A percentile compares a stretch with the other conserved stretches of the same genome.
phyloP scores from a whole-genome alignment of 2,113 vertebrate species.

The Zosterops pallidus region DNA sequence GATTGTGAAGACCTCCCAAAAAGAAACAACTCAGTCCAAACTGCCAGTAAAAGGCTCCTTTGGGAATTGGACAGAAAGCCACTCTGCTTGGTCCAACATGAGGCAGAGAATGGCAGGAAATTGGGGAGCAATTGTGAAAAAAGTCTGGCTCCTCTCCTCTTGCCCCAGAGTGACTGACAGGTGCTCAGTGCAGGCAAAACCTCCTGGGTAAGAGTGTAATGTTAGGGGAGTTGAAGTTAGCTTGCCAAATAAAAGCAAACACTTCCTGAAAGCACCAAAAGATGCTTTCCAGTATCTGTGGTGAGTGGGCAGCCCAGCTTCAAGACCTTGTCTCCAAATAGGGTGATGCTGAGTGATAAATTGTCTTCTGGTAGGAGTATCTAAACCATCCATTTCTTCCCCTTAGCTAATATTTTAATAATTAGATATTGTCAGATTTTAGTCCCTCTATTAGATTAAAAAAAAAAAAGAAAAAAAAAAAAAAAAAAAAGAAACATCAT shows the following conservation, averaged over 20 bases:
- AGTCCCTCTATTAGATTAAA: background rate
- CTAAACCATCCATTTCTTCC: background rate
- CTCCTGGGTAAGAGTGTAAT: background rate
- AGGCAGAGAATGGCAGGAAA: background rate
- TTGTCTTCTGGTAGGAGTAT: background rate
- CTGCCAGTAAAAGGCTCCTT: background rate
- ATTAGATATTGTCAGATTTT: background rate
- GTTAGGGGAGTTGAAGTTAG: background rate
- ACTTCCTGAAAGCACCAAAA: background rate
- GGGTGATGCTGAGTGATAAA: background rate
- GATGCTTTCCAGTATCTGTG: background rate
- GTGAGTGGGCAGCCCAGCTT: background rate
- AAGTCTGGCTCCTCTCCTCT: background rate
- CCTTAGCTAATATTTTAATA: background rate
- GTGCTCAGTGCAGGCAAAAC: background rate
- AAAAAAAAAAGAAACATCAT: no score
- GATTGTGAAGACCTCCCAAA: background rate
- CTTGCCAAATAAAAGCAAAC: background rate
- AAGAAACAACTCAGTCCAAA: background rate
- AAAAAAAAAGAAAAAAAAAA: background rate
- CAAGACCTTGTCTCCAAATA: background rate
- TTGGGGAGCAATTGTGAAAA: background rate
- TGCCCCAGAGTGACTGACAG: background rate
- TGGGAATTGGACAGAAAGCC: background rate
- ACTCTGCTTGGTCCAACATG: rapidly evolving